Evolutionary conservation across 1,140 invertebrate genomes (phyloP).

Genomic region (Leptonema lineaticorne): DNA sequence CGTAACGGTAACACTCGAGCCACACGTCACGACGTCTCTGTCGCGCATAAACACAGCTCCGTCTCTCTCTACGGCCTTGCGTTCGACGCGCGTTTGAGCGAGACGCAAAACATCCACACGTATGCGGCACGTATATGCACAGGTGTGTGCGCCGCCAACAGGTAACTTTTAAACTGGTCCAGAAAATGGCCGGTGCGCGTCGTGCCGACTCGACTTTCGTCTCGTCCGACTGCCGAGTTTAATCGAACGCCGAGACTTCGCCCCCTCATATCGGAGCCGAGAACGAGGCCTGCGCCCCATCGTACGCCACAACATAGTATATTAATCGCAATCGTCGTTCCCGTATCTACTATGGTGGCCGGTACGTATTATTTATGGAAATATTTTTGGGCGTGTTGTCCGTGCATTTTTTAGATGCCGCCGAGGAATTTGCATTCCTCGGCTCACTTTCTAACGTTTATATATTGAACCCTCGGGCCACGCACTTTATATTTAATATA

Average conservation of each 20-base stretch:
- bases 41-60: background rate
- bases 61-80: background rate
- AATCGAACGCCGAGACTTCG: background rate
- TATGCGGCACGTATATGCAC: background rate
- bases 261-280: constrained; percentile 5
- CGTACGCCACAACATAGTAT: background rate
- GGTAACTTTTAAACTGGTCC: constrained; percentile 18
- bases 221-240: background rate
- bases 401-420: constrained; percentile 17
- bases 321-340: background rate
- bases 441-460: constrained; percentile 15
- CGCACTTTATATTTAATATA: background rate
- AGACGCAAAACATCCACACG: background rate
- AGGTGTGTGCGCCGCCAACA: constrained; percentile 16
- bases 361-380: background rate
- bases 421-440: constrained; percentile 17
- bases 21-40: constrained; percentile 12
- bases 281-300: background rate
- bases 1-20: background rate
- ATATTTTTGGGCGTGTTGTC: background rate
- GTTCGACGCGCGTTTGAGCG: background rate
- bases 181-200: constrained; percentile 13
- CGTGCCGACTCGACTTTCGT: background rate
- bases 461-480: constrained; percentile 4
- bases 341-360: too few relatives aligned